These are phyloP conservation scores for Malachius bipustulatus DNA, from an alignment of 2,888 invertebrate species.

Conservation along the genomic window DNA sequence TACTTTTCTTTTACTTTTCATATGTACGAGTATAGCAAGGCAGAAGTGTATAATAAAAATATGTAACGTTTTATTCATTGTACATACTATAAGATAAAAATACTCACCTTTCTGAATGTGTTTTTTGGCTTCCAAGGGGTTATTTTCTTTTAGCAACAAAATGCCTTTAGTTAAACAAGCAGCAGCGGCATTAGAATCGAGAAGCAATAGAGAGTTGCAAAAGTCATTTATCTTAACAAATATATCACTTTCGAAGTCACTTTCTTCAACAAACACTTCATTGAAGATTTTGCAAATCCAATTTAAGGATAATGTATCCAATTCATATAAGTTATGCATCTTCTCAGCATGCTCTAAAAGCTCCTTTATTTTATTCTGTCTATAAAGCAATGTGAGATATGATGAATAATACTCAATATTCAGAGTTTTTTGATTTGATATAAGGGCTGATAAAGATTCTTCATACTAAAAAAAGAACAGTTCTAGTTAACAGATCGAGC, in stretches of 20 bases:
- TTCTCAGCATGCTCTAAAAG: slow-evolving; percentile 38
- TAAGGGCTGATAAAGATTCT: slow-evolving; percentile 25
- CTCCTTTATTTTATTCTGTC: slow-evolving; percentile 33
- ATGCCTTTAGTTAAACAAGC: too few species aligned
- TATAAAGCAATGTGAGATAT: slow-evolving; percentile 41
- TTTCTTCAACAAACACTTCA: slow-evolving; percentile 34
- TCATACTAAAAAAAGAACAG: slow-evolving; percentile 28
- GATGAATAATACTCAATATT: slow-evolving; percentile 35
- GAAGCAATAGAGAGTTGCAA: slow-evolving; percentile 40
- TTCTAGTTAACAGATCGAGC: too few species aligned
- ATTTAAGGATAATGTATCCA: slow-evolving; percentile 42
- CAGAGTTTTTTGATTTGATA: slow-evolving; percentile 23
- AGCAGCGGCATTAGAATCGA: slow-evolving; percentile 36
- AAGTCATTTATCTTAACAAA: slow-evolving; percentile 38
- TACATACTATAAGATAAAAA: too few species aligned
- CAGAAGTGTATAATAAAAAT: too few species aligned
- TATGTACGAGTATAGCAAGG: too few species aligned
- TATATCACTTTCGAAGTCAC: slow-evolving; percentile 16
- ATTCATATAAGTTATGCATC: slow-evolving; percentile 40
- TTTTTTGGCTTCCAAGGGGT: too few species aligned
- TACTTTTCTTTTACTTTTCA: too few species aligned
- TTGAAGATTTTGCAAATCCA: slow-evolving; percentile 51
- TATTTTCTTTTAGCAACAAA: too few species aligned
- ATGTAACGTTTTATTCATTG: too few species aligned
- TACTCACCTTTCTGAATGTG: too few species aligned